Percentiles rank a stretch among this genome's conserved stretches.
Conservation (phyloP, 1,140 invertebrate genomes). For the Drosophila parvula region DNA sequence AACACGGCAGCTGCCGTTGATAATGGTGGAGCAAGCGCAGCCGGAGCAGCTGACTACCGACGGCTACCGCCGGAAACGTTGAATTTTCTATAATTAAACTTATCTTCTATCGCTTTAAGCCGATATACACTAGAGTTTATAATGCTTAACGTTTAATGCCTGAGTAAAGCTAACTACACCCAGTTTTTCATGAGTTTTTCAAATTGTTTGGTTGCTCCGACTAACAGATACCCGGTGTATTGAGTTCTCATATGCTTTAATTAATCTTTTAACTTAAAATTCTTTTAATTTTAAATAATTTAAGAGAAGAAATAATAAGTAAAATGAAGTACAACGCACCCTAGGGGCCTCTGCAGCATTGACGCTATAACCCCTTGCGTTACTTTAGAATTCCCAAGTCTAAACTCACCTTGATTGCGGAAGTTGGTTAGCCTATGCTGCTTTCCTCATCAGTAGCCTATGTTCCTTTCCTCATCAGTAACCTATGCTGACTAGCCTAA, state of each 20-base stretch:
- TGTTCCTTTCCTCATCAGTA: too few relatives aligned
- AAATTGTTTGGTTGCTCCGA: neutral
- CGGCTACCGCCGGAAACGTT: slow-evolving; percentile 30
- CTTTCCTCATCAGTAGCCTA: too few relatives aligned
- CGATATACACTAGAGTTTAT: neutral
- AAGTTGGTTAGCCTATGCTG: too few relatives aligned
- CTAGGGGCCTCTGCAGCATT: neutral
- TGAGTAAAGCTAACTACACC: slow-evolving; percentile 3
- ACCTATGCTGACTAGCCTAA: too few relatives aligned
- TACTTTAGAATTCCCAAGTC: too few relatives aligned
- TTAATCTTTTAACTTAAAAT: neutral
- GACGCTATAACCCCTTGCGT: too few relatives aligned
- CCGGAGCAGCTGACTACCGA: slow-evolving; percentile 31
- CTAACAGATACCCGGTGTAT: neutral
- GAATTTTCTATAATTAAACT: slow-evolving; percentile 65
- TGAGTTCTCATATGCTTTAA: too few relatives aligned
- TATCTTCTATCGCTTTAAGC: slow-evolving; percentile 27
- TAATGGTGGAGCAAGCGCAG: slow-evolving; percentile 32
- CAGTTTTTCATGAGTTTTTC: neutral
- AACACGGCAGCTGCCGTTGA: slow-evolving; percentile 32
- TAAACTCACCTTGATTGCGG: too few relatives aligned
- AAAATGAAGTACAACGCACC: too few relatives aligned
- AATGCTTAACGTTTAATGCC: neutral
- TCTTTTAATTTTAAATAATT: neutral
- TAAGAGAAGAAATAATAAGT: neutral